Conservation (phyloP, 2,113 vertebrate species). For the Anguilla japonica region DNA sequence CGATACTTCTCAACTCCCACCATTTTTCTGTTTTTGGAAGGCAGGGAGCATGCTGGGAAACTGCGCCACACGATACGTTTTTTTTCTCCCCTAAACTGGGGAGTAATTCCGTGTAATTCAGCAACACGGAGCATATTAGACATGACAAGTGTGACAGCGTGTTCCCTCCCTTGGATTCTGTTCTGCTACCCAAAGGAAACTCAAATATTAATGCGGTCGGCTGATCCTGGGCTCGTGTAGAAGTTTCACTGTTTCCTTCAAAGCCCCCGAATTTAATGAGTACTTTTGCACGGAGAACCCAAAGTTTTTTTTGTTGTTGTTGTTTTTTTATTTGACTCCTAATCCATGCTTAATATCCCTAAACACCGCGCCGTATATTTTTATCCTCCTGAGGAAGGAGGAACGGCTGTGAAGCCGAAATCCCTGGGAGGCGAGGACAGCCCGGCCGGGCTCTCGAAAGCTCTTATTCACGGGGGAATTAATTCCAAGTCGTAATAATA, state of each 20-base stretch:
- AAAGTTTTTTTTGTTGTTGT: constrained; percentile 14
- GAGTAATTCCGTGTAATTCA: constrained; percentile 6
- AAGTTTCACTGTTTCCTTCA: constrained; percentile 26
- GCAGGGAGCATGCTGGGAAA: constrained; percentile 2
- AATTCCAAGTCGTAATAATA: constrained; percentile 12
- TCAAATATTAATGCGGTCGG: constrained; percentile 61
- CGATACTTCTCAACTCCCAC: background rate
- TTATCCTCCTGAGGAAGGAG: background rate
- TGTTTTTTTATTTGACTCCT: background rate
- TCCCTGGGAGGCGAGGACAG: background rate
- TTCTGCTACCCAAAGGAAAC: constrained; percentile 45
- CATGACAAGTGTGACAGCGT: constrained; percentile 36
- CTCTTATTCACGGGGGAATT: background rate
- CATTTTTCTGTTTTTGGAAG: background rate
- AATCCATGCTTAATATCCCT: constrained; percentile 35
- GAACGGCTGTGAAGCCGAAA: background rate
- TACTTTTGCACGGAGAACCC: constrained; percentile 18
- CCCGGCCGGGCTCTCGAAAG: background rate
- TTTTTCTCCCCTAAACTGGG: background rate
- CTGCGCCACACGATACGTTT: background rate
- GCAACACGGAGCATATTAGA: constrained; percentile 25
- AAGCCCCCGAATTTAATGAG: constrained; percentile 25
- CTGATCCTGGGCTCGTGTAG: constrained; percentile 44
- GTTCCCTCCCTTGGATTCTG: constrained; percentile 20
- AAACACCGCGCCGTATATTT: constrained; percentile 27